Conservation (phyloP, 2,113 vertebrate species). For the Burhinus bistriatus region DNA sequence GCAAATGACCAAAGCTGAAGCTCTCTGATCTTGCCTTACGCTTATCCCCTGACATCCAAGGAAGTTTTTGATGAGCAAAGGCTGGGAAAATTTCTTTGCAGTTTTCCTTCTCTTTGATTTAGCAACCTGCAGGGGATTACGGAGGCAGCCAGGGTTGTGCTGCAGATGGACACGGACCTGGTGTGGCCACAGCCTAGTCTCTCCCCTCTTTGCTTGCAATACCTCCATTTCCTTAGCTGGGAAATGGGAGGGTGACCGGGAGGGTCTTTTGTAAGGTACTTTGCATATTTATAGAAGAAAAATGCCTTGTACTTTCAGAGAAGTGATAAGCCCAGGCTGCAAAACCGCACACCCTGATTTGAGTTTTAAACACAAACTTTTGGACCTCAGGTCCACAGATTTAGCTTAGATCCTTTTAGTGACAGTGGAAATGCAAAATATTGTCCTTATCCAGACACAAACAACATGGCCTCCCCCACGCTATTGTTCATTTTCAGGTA, state of each 20-base stretch:
- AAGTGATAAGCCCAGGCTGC: not conserved
- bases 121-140: not conserved
- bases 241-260: not conserved
- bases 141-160: not conserved
- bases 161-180: not conserved
- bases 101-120: not conserved
- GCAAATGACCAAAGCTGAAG: not conserved
- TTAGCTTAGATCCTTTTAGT: not conserved
- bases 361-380: not conserved
- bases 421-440: not conserved
- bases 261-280: not conserved
- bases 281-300: not conserved
- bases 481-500: not conserved
- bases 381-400: not conserved
- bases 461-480: not conserved
- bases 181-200: not conserved
- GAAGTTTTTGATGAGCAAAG: not conserved
- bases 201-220: not conserved
- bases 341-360: not conserved
- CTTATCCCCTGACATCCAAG: not conserved
- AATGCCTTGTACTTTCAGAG: not conserved
- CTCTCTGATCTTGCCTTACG: not conserved
- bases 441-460: not conserved
- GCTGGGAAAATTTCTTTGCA: not conserved
- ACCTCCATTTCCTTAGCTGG: constrained; percentile 1